phyloP scores from a whole-genome alignment of 23 tunicate species.

The Phallusia fumigata region DNA sequence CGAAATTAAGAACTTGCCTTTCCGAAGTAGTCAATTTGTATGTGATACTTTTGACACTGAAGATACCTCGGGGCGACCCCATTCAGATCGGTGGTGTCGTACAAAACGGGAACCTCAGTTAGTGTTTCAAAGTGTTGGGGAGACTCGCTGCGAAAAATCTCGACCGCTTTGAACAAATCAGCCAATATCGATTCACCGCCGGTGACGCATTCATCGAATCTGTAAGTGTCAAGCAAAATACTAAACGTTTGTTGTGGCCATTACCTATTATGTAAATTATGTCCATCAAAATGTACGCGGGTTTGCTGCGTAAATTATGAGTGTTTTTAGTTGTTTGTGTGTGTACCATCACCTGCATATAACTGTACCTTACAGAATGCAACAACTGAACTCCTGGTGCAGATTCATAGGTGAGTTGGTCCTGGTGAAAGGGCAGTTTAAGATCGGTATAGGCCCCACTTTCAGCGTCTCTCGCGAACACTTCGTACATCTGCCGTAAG shows the following conservation, averaged over 20 bases:
- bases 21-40: conserved; percentile 64
- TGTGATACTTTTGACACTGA: conserved; percentile 25
- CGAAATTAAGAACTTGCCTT: conserved; percentile 10
- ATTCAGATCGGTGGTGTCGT: conserved; percentile 20
- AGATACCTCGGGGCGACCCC: conserved; percentile 4
- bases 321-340: no score
- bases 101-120: conserved; percentile 25
- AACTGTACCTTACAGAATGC: conserved; percentile 21
- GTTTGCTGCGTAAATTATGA: no score
- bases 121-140: conserved; percentile 40
- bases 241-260: no score
- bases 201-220: conserved; percentile 41
- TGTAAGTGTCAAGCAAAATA: not conserved
- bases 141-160: conserved; percentile 23
- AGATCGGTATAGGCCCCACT: conserved; percentile 21
- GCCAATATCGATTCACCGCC: conserved; percentile 37
- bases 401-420: conserved; percentile 19
- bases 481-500: not conserved
- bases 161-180: conserved; percentile 38
- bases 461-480: not conserved
- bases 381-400: conserved; percentile 38
- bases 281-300: no score
- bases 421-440: conserved; percentile 48
- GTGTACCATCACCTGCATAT: not conserved
- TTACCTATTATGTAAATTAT: no score